These are phyloP conservation scores for Tokudaia muenninki DNA, from an alignment of 2,797 vertebrate species.

Conservation along the genomic window DNA sequence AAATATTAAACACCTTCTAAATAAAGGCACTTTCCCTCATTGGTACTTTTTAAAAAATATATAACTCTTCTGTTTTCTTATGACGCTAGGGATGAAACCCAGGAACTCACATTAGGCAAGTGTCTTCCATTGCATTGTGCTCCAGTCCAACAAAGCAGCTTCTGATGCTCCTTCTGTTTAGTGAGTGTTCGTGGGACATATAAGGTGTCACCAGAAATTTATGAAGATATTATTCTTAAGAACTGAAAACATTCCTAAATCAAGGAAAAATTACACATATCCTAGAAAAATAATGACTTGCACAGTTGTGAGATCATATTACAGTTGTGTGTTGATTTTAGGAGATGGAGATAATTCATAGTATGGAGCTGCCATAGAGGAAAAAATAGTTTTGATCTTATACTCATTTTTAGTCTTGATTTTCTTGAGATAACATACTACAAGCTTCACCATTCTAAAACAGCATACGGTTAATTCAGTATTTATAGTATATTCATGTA, in stretches of 20 bases:
- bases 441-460: slow-evolving; percentile 22
- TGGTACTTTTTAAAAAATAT: neutral
- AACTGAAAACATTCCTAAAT: neutral
- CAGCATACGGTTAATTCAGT: neutral
- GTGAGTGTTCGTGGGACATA: neutral
- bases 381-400: slow-evolving; percentile 33
- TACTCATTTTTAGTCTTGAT: neutral
- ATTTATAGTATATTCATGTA: neutral
- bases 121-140: neutral
- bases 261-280: neutral
- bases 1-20: slow-evolving; percentile 12
- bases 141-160: neutral
- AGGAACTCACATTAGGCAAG: no score
- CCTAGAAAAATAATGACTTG: slow-evolving; percentile 41
- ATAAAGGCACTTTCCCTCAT: neutral
- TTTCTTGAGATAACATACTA: neutral
- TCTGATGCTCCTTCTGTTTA: slow-evolving; percentile 26
- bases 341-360: neutral
- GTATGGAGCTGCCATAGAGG: neutral
- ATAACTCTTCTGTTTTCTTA: neutral
- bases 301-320: neutral
- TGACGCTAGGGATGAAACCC: neutral
- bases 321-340: slow-evolving; percentile 11
- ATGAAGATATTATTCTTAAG: slow-evolving; percentile 35
- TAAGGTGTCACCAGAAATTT: slow-evolving; percentile 5